Base-by-base conservation (phyloP, 2,113 vertebrate species). In the Lampris incognitus region DNA sequence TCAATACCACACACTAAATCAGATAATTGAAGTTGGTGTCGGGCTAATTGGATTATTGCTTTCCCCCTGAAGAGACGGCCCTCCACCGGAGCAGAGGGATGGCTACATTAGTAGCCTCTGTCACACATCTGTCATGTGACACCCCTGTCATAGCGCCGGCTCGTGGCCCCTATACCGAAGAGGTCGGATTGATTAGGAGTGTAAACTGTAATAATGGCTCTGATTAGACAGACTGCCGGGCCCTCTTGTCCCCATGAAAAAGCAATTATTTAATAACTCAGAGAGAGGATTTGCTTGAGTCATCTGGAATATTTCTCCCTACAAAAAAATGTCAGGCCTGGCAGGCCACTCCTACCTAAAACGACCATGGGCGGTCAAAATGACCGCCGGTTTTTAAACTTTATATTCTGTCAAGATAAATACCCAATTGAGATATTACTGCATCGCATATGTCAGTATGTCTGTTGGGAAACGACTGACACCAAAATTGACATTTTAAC, bases 41-140 rank as follows among this genome's bases (percentile, higher is more conserved):
- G 78, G 91, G 87, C 92, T 94, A 94, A 95, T 95, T 95, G 92
- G 92, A 95, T 94, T 95, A 94, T 94, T 79, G 92, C 92, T 93
- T 93, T 94, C 81, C 72, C 89, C 94, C 92, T 38, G 79, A 90
- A 92, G 94, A 89, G 66, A 69, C 79, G 69, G 54, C 54, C 78
- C 78, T 85, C 84, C 57, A 11, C 88, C n/a, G 62, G 67, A 42
- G 85, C 82, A 54, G 83, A 24, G 70, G 74, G 82, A 86, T 74
- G 41, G 86, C 88, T 85, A 84, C 87, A 90, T 90, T 88, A 87
- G 88, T 59, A 80, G 65, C 64, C 73, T 89, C 87, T 66, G 77
- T 85, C 85, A 85, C 79, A 84, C 79, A 88, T 89, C 81, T 87
- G 87, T 93, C 89, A 89, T 87, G 77, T 63, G 71, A 52, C 72